Percentiles rank a stretch among this genome's conserved stretches.
Evolutionary conservation across 2,113 vertebrate species (phyloP).

Genomic region (Lota lota): DNA sequence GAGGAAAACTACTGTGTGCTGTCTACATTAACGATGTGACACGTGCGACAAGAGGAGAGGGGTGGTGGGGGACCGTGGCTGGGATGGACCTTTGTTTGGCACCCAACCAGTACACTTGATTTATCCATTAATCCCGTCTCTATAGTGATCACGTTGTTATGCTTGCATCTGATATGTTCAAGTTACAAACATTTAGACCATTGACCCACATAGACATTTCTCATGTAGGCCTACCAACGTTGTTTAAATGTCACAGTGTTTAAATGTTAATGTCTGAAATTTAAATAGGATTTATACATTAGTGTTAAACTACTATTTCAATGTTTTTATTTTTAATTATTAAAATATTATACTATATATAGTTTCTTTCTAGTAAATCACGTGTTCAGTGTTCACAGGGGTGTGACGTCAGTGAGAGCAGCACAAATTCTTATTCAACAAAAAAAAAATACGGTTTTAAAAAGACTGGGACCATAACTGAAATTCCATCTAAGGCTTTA

Average conservation of each 20-base stretch:
- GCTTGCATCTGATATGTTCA: too few species aligned
- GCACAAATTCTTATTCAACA: background rate
- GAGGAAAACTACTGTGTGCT: background rate
- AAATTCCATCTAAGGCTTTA: slow-evolving; percentile 14
- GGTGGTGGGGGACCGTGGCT: background rate
- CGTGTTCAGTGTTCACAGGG: too few species aligned
- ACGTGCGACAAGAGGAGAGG: background rate
- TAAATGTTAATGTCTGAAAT: background rate
- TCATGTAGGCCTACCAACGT: background rate
- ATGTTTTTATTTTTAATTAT: too few species aligned
- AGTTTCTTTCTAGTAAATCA: too few species aligned
- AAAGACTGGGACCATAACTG: slow-evolving; percentile 14
- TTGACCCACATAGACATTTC: background rate
- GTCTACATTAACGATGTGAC: background rate
- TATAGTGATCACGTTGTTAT: too few species aligned
- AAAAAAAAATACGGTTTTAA: too few species aligned
- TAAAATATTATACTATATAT: too few species aligned
- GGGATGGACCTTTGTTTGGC: background rate
- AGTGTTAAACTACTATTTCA: too few species aligned
- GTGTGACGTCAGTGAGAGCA: background rate
- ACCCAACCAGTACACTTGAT: background rate
- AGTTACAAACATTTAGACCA: too few species aligned
- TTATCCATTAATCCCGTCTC: background rate
- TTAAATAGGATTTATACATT: too few species aligned
- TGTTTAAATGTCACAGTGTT: background rate